Conservation (phyloP, 1,140 invertebrate genomes). For the Coptotermes formosanus region DNA sequence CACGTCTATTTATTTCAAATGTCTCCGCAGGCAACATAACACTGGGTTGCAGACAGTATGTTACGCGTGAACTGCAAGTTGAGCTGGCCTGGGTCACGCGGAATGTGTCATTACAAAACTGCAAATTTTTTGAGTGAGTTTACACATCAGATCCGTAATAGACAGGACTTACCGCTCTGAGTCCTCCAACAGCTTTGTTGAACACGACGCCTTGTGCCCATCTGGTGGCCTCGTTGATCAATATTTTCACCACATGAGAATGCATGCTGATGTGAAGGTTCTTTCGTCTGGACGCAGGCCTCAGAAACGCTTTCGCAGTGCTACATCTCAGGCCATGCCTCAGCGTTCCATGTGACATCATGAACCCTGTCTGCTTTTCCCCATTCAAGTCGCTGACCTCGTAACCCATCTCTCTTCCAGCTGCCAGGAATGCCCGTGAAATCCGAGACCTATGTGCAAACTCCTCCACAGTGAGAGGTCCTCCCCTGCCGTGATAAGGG, state of each 20-base stretch:
- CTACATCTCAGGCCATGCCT: conserved; percentile 80
- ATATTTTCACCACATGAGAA: background rate
- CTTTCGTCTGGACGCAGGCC: conserved; percentile 62
- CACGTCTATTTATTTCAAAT: too few species aligned
- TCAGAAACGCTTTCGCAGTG: conserved; percentile 75
- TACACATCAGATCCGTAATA: too few species aligned
- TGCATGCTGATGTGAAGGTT: conserved; percentile 67
- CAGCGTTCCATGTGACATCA: conserved; percentile 70
- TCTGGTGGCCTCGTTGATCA: background rate
- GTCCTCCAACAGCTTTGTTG: background rate
- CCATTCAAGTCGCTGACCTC: conserved; percentile 72
- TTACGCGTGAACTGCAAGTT: too few species aligned
- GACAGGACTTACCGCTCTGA: background rate
- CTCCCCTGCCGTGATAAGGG: conserved; percentile 66
- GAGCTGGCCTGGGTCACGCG: too few species aligned
- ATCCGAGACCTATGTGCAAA: conserved; percentile 61
- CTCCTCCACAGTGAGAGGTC: conserved; percentile 65
- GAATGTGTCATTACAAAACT: too few species aligned
- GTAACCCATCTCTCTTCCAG: conserved; percentile 70
- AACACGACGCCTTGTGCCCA: background rate
- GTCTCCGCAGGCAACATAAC: too few species aligned
- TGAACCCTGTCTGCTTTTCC: conserved; percentile 69
- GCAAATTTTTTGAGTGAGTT: too few species aligned
- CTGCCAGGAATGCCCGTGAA: conserved; percentile 62
- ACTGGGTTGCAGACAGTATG: too few species aligned